These are phyloP conservation scores for Mastacembelus armatus DNA, from an alignment of 2,797 vertebrate genomes.

Conservation along the genomic window DNA sequence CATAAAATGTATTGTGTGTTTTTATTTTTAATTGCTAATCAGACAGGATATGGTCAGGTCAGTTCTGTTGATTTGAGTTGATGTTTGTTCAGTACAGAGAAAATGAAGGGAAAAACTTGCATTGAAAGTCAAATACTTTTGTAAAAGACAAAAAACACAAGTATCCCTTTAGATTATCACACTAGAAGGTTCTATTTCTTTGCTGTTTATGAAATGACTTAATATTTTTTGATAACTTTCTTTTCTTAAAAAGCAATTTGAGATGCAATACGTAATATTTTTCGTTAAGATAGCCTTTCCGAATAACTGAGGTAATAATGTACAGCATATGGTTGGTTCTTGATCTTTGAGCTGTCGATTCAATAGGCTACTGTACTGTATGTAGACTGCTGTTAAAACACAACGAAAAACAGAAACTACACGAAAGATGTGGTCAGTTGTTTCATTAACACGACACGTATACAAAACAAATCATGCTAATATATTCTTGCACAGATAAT, in stretches of 20 bases:
- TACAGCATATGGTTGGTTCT: slow-evolving; percentile 60
- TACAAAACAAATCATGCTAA: slow-evolving; percentile 49
- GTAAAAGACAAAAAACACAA: slow-evolving; percentile 58
- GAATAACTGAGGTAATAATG: slow-evolving; percentile 69
- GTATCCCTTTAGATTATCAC: slow-evolving; percentile 80
- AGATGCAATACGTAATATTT: slow-evolving; percentile 85
- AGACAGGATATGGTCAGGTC: slow-evolving; percentile 48
- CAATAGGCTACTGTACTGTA: slow-evolving; percentile 69
- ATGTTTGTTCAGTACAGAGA: slow-evolving; percentile 73
- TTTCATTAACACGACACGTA: slow-evolving; percentile 52
- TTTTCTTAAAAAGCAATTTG: slow-evolving; percentile 78
- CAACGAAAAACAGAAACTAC: slow-evolving; percentile 33
- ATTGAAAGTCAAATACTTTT: slow-evolving; percentile 76
- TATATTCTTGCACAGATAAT: slow-evolving; percentile 74
- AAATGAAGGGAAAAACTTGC: slow-evolving; percentile 71
- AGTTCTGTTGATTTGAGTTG: slow-evolving; percentile 43
- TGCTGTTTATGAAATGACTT: slow-evolving; percentile 62
- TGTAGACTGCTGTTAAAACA: slow-evolving; percentile 67
- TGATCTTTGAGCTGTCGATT: slow-evolving; percentile 58
- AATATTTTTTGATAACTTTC: slow-evolving; percentile 62
- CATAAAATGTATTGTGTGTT: slow-evolving; percentile 80
- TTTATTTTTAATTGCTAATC: slow-evolving; percentile 61
- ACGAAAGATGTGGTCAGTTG: slow-evolving; percentile 64
- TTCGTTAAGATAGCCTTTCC: slow-evolving; percentile 71
- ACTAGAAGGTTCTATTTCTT: slow-evolving; percentile 63